These are phyloP conservation scores for Desoria tigrina DNA, from an alignment of 2,888 invertebrate genomes.

Conservation along the genomic window DNA sequence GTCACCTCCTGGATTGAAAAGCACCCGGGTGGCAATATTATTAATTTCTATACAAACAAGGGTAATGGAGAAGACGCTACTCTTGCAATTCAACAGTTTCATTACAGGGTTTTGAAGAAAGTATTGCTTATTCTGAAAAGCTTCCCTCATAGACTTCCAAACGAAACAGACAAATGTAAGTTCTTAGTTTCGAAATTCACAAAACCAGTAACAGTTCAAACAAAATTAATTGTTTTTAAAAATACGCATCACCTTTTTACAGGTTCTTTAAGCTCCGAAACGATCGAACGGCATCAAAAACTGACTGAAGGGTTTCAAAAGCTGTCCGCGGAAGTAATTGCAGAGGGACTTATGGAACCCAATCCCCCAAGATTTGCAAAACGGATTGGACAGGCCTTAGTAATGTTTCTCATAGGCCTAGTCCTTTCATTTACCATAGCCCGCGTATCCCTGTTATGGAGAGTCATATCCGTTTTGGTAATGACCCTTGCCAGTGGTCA, in stretches of 20 bases:
- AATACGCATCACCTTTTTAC: no score
- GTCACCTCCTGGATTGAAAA: constrained; percentile 6
- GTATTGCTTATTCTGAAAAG: background rate
- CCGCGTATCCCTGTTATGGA: constrained; percentile 21
- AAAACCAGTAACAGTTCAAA: no score
- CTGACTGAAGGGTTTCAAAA: constrained; percentile 45
- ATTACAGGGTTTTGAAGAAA: background rate
- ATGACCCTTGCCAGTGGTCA: constrained; percentile 48
- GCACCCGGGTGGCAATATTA: constrained; percentile 16
- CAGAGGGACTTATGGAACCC: constrained; percentile 48
- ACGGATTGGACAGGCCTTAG: constrained; percentile 40
- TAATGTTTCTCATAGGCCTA: constrained; percentile 37
- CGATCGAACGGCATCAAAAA: constrained; percentile 37
- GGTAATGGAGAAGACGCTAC: constrained; percentile 8
- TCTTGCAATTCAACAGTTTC: constrained; percentile 13
- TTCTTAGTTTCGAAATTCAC: no score
- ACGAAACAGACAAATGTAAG: no score
- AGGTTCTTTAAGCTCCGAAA: constrained; percentile 34
- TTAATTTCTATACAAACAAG: constrained; percentile 8
- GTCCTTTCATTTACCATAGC: constrained; percentile 30
- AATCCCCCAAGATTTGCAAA: constrained; percentile 39
- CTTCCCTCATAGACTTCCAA: background rate
- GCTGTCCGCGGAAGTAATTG: constrained; percentile 40
- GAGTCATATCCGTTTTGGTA: constrained; percentile 38
- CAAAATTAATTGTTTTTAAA: no score